Percentiles rank a stretch among this genome's conserved stretches.
These are phyloP conservation scores for Spea bombifrons DNA, from an alignment of 2,113 vertebrate genomes.

Conservation along the genomic window DNA sequence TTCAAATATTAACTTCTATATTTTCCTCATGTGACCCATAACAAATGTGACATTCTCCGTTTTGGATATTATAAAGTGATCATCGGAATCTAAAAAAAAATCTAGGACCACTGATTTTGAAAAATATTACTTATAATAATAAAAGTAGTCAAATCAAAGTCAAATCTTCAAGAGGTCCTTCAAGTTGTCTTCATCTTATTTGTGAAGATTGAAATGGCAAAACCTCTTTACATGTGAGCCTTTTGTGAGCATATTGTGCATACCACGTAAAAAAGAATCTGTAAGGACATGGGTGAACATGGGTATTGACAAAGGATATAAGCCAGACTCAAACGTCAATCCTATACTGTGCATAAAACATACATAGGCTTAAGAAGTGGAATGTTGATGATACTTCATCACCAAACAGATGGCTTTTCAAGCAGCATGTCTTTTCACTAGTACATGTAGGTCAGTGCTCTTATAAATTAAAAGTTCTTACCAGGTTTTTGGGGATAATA, in stretches of 20 bases:
- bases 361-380: constrained; percentile 7
- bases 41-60: too few relatives aligned
- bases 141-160: too few relatives aligned
- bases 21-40: too few relatives aligned
- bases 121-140: too few relatives aligned
- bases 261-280: constrained; percentile 12
- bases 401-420: constrained; percentile 26
- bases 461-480: constrained; percentile 5
- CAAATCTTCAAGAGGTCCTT: too few relatives aligned
- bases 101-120: too few relatives aligned
- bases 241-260: not conserved
- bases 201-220: too few relatives aligned
- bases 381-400: constrained; percentile 13
- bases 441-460: not conserved
- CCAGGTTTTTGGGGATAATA: not conserved
- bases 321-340: constrained; percentile 21
- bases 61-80: too few relatives aligned
- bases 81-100: too few relatives aligned
- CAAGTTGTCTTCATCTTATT: too few relatives aligned
- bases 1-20: too few relatives aligned
- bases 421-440: not conserved
- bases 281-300: constrained; percentile 10
- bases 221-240: too few relatives aligned
- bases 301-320: constrained; percentile 18
- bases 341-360: constrained; percentile 8